Evolutionary conservation across 2,888 invertebrate species (phyloP), one percentile per base, ranked within the genome.

Genomic region (Sipha maydis): DNA sequence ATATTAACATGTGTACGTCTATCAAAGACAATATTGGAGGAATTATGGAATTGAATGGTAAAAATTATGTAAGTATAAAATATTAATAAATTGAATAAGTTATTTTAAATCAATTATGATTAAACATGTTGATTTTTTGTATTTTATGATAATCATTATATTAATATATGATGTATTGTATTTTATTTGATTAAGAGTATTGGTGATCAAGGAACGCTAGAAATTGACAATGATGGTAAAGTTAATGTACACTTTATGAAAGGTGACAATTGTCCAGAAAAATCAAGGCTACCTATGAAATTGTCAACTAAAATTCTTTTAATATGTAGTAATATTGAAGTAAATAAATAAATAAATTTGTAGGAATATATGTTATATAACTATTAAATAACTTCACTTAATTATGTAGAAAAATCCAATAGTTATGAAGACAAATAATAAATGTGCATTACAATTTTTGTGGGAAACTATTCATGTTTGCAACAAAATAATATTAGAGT

Each of bases 381-480:
- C 75, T 75, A 25, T 34, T 8, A 83, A 8, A 34, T 76, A 61
- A 17, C 67, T 67, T 80, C 61, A 61, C 25, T 3, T 41, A 28
- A 69, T 82, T 28, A n/a, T 56, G 34, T 17, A 86, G 79, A 73
- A 61, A 8, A 54, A 80, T 14, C 73, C 79, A 56, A 79, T 38
- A 73, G 73, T 71, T 56, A 17, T 61, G 11, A 41, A 61, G 4
- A 14, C 25, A 41, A 8, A 17, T 7, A 28, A 17, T 14, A 28
- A 79, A 21, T 56, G 86, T 56, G 8, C 14, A 38, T 28, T 80
- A 1, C 2, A 80, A 28, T 86, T 86, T 79, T n/a, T 38, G 21
- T 86, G 86, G 86, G 79, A 73, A 73, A 86, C 86, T 73, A 86
- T 28, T 86, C 21, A 56, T 38, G 73, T 80, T 38, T 86, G 86